phyloP scores from a whole-genome alignment of 2,888 invertebrate genomes.

The Masnerella sp. region DNA sequence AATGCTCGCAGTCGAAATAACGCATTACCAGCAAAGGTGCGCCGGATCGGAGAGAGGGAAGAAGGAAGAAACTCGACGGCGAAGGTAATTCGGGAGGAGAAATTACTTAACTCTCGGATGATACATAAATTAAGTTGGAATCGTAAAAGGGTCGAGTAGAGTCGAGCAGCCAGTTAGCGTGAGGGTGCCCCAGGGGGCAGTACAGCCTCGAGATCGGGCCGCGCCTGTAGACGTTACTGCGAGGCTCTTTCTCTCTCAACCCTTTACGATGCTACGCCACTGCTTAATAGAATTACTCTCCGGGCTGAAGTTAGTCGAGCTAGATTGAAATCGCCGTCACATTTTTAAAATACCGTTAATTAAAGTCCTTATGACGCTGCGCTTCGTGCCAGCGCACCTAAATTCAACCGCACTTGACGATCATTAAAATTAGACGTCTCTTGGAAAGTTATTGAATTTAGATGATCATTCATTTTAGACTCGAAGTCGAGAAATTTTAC shows the following conservation, averaged over 20 bases:
- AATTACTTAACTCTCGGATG: constrained; percentile 78
- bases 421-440: too few relatives aligned
- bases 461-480: too few relatives aligned
- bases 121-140: constrained; percentile 78
- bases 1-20: constrained; percentile 48
- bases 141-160: constrained; percentile 76
- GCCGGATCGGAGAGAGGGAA: constrained; percentile 48
- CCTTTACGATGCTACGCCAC: constrained; percentile 76
- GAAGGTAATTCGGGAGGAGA: constrained; percentile 74
- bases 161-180: constrained; percentile 77
- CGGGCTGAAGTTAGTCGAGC: constrained; percentile 72
- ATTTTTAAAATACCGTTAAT: constrained; percentile 68
- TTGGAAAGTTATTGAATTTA: constrained; percentile 3
- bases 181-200: constrained; percentile 78
- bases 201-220: constrained; percentile 68
- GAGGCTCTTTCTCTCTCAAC: constrained; percentile 67
- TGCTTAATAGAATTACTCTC: constrained; percentile 78
- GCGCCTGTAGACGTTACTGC: constrained; percentile 61
- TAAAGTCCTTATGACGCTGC: constrained; percentile 49
- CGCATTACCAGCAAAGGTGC: constrained; percentile 40
- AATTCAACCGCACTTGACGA: constrained; percentile 19
- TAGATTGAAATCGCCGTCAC: constrained; percentile 75
- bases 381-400: constrained; percentile 21
- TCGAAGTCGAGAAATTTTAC: too few relatives aligned
- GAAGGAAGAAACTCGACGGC: constrained; percentile 67